Conservation (phyloP, 1,140 invertebrate species). For the Rhopalosiphum padi region DNA sequence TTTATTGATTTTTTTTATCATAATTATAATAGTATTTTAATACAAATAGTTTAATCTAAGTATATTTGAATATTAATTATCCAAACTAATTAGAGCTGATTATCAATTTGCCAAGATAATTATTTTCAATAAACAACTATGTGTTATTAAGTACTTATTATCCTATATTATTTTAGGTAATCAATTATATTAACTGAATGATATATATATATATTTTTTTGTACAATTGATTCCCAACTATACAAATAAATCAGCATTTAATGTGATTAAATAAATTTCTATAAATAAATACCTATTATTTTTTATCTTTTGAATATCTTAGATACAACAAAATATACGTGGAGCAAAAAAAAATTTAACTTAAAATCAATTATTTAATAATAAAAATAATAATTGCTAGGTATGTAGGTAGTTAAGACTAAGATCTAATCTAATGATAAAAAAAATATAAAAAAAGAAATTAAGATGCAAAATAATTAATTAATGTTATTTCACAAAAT, state of each 20-base stretch:
- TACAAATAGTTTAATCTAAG: neutral
- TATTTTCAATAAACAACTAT: neutral
- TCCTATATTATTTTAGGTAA: neutral
- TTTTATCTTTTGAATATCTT: neutral
- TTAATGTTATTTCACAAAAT: neutral
- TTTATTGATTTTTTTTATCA: neutral
- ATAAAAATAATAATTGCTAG: neutral
- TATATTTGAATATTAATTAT: neutral
- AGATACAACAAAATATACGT: neutral
- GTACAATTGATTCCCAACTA: neutral
- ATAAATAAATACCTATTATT: neutral
- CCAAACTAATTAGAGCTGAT: neutral
- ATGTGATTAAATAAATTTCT: neutral
- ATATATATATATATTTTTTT: neutral
- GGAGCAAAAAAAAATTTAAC: neutral
- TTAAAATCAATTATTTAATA: neutral
- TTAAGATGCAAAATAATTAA: neutral
- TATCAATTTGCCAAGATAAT: neutral
- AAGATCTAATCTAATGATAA: neutral
- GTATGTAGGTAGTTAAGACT: neutral
- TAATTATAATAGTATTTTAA: slow-evolving; percentile 9
- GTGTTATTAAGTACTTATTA: neutral
- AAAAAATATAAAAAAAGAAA: neutral
- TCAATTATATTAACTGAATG: neutral
- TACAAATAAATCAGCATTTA: neutral